Conservation (phyloP, 2,888 invertebrate genomes). For the Rhagophthalmus giganteus region DNA sequence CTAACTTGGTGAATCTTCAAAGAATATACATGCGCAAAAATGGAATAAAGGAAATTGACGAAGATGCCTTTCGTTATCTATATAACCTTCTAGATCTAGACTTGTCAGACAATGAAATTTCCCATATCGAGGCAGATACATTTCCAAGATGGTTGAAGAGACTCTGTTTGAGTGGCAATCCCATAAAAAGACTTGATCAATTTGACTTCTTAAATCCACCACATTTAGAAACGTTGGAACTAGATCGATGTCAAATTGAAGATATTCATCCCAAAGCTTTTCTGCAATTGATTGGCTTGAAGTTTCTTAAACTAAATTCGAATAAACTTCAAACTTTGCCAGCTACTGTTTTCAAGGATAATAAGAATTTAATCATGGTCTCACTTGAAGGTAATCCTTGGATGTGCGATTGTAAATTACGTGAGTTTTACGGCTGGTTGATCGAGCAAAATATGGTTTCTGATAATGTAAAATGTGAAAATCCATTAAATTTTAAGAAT, state of each 20-base stretch:
- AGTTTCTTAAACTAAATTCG: background rate
- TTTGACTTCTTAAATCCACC: conserved; percentile 1
- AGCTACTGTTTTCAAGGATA: background rate
- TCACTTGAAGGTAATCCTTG: conserved; percentile 5
- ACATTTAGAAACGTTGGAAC: background rate
- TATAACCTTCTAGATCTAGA: background rate
- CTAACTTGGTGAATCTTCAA: conserved; percentile 2
- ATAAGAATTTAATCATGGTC: background rate
- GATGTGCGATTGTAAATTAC: conserved; percentile 8
- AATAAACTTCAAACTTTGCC: background rate
- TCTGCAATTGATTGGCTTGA: background rate
- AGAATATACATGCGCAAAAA: background rate
- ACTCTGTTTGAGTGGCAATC: conserved; percentile 1
- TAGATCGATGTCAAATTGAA: conserved; percentile 6
- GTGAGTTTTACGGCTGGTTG: conserved; percentile 2
- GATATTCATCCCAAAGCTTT: conserved; percentile 3
- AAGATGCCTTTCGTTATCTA: conserved; percentile 6
- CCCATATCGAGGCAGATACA: background rate
- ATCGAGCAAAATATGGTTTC: background rate
- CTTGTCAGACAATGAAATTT: conserved; percentile 4
- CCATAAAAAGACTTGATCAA: conserved; percentile 1
- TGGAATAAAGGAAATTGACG: background rate
- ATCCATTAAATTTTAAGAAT: background rate
- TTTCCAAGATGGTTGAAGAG: conserved; percentile 6
- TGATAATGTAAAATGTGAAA: background rate